Evolutionary conservation across 1,140 invertebrate species (phyloP).

Genomic region (Zaprionus ghesquierei): DNA sequence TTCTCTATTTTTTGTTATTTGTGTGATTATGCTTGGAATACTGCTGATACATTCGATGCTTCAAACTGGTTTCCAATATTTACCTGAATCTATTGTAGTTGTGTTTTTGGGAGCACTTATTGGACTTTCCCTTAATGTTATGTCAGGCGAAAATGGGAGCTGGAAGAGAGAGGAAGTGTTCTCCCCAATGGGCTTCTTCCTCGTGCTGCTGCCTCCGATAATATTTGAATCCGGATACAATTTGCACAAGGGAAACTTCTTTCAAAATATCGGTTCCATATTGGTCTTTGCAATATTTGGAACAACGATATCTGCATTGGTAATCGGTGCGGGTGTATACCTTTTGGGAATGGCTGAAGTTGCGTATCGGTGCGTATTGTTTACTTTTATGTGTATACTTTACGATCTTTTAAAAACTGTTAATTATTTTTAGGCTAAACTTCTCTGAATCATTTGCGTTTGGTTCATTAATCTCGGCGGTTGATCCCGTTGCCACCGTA

Average conservation of each 20-base stretch:
- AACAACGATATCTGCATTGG: slow-evolving; percentile 96
- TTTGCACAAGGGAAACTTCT: slow-evolving; percentile 99
- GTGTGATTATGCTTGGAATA: slow-evolving; percentile 95
- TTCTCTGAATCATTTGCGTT: slow-evolving; percentile 99
- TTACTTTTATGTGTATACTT: neutral
- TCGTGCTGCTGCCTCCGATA: slow-evolving; percentile 98
- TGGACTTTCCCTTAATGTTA: slow-evolving; percentile 94
- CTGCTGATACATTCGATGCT: slow-evolving; percentile 97
- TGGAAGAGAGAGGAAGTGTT: slow-evolving; percentile 98
- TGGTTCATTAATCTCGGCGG: slow-evolving; percentile 97
- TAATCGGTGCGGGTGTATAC: slow-evolving; percentile 96
- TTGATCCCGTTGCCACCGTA: slow-evolving; percentile 98
- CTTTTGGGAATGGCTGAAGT: slow-evolving; percentile 94
- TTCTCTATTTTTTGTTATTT: slow-evolving; percentile 97
- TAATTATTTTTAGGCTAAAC: slow-evolving; percentile 53
- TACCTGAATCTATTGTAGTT: slow-evolving; percentile 98
- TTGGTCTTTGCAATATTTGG: slow-evolving; percentile 98
- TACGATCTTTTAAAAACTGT: neutral
- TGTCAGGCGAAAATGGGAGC: slow-evolving; percentile 95
- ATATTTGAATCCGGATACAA: slow-evolving; percentile 99
- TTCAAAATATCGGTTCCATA: slow-evolving; percentile 98
- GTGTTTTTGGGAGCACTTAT: slow-evolving; percentile 97
- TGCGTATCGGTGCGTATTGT: slow-evolving; percentile 87
- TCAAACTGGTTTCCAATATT: slow-evolving; percentile 97
- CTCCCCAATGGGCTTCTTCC: slow-evolving; percentile 98